A percentile compares a stretch with the other conserved stretches of the same genome.
Conservation (phyloP, 2,113 vertebrate species). For the Lepidothrix coronata region DNA sequence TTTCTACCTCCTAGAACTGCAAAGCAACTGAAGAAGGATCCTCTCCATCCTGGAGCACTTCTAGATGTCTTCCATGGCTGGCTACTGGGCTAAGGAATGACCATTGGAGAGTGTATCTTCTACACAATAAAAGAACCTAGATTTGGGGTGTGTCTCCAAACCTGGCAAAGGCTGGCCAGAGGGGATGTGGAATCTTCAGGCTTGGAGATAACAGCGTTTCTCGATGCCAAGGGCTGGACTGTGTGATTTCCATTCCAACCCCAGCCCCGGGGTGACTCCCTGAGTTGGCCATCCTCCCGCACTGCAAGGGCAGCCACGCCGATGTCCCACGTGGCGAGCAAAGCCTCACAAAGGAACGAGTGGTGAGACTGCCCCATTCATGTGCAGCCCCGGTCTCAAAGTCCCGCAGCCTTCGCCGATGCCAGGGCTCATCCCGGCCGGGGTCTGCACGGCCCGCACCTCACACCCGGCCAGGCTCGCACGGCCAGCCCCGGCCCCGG, state of each 20-base stretch:
- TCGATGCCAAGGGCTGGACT: background rate
- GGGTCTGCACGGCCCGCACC: too few species aligned
- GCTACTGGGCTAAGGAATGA: background rate
- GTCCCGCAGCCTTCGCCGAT: accelerated
- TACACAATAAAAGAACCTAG: accelerated
- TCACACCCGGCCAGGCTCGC: background rate
- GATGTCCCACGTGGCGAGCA: accelerated
- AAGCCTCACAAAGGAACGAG: accelerated
- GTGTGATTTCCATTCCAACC: background rate
- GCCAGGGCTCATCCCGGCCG: background rate
- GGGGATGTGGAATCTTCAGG: too few species aligned
- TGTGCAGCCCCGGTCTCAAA: accelerated
- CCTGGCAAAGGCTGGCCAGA: too few species aligned
- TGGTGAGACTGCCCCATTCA: too few species aligned
- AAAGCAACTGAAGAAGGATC: background rate
- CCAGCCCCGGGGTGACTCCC: accelerated
- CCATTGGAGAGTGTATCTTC: accelerated
- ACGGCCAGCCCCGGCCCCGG: background rate
- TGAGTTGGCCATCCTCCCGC: background rate
- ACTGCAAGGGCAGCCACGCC: accelerated
- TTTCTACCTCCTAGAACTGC: background rate
- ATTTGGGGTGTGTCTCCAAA: too few species aligned
- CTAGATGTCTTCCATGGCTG: too few species aligned
- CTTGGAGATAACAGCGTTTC: background rate
- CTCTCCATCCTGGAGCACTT: too few species aligned